phyloP scores from a whole-genome alignment of 1,140 invertebrate genomes.

The Cephus cinctus region DNA sequence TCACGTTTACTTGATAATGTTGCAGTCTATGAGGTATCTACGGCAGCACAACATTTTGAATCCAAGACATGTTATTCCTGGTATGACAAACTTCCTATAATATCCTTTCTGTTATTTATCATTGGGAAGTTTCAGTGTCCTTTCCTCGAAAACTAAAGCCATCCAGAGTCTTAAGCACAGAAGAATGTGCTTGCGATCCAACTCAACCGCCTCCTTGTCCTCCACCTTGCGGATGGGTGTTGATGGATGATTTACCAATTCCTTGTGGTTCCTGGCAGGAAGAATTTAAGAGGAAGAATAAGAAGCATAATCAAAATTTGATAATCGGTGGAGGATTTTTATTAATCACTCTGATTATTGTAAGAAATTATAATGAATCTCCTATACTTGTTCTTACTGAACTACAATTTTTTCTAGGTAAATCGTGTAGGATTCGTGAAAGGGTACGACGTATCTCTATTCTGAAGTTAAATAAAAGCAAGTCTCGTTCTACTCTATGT shows the following conservation, averaged over 20 bases:
- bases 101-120: not conserved
- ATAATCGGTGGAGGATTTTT: conserved; percentile 2
- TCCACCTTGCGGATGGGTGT: too few relatives aligned
- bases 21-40: not conserved
- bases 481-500: too few relatives aligned
- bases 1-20: not conserved
- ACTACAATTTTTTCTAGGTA: not conserved
- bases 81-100: not conserved
- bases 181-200: conserved; percentile 1
- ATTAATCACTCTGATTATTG: not conserved
- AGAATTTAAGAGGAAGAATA: conserved; percentile 17
- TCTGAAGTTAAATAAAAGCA: too few relatives aligned
- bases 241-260: conserved; percentile 16
- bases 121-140: not conserved
- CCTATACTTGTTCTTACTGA: not conserved
- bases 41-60: not conserved
- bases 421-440: not conserved
- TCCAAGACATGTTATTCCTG: not conserved
- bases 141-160: conserved; percentile 2
- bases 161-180: not conserved
- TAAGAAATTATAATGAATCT: not conserved
- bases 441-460: conserved; percentile 1
- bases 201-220: not conserved
- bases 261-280: conserved; percentile 27
- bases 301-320: conserved; percentile 8